Conservation (phyloP, 2,113 vertebrate species). For the Lepus timidus region DNA sequence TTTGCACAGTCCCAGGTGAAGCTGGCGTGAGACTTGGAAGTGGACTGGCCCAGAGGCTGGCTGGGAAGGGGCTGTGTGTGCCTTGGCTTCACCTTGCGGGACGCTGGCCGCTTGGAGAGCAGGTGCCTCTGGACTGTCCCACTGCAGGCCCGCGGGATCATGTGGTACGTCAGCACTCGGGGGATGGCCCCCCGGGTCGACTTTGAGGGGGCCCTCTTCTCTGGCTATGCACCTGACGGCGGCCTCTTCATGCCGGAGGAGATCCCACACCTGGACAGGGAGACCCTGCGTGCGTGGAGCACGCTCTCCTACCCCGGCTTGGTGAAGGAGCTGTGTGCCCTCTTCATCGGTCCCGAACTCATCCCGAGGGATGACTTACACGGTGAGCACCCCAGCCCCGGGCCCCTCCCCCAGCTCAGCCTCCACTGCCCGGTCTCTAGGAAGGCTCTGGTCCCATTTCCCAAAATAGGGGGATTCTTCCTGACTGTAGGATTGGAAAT, state of each 20-base stretch:
- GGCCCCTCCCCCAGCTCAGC: too few relatives aligned
- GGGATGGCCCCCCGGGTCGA: slow-evolving; percentile 84
- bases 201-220: slow-evolving; percentile 93
- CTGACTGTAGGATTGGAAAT: not conserved
- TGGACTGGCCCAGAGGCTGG: not conserved
- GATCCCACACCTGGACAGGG: slow-evolving; percentile 87
- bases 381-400: slow-evolving; percentile 85
- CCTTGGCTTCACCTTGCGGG: not conserved
- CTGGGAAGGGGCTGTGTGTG: not conserved
- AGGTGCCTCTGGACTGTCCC: not conserved
- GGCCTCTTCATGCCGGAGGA: slow-evolving; percentile 95
- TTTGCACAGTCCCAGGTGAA: not conserved
- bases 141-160: slow-evolving; percentile 77
- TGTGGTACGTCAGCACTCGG: slow-evolving; percentile 94
- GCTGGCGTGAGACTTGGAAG: not conserved
- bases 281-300: slow-evolving; percentile 90
- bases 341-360: slow-evolving; percentile 90
- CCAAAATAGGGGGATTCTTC: not conserved
- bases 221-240: slow-evolving; percentile 92
- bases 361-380: slow-evolving; percentile 87
- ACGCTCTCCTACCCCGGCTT: slow-evolving; percentile 89
- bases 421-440: not conserved
- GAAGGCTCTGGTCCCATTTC: not conserved
- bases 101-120: not conserved
- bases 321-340: slow-evolving; percentile 92